A percentile compares a stretch with the other conserved stretches of the same genome.
Conservation (phyloP, 2,888 invertebrate genomes). For the Tenodera sinensis region DNA sequence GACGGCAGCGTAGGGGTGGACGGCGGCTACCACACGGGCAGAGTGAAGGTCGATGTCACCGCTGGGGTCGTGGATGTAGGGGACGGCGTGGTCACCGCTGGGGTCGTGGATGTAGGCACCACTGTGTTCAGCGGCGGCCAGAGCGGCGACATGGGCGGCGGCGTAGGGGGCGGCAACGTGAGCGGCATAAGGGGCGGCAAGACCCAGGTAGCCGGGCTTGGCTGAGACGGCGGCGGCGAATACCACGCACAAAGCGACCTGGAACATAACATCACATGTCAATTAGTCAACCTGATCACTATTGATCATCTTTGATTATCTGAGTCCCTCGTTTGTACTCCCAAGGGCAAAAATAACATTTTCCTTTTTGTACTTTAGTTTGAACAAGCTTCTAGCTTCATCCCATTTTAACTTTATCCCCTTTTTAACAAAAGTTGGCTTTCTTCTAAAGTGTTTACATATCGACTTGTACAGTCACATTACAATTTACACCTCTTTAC, state of each 20-base stretch:
- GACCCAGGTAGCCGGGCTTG: background rate
- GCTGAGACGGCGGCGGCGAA: background rate
- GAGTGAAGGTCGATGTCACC: background rate
- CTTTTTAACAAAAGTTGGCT: too few species aligned
- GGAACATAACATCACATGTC: background rate
- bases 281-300: too few species aligned
- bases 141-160: background rate
- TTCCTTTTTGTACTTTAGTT: too few species aligned
- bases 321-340: too few species aligned
- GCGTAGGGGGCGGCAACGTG: background rate
- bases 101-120: background rate
- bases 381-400: too few species aligned
- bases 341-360: too few species aligned
- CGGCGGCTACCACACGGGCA: background rate
- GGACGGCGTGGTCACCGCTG: background rate
- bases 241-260: background rate
- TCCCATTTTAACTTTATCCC: too few species aligned
- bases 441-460: too few species aligned
- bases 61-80: background rate
- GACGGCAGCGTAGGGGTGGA: background rate
- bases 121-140: background rate
- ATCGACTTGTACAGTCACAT: too few species aligned
- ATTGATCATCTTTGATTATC: too few species aligned
- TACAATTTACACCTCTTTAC: too few species aligned
- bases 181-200: background rate